Base-by-base conservation (phyloP, 2,797 vertebrate species). In the Florisuga fusca region DNA sequence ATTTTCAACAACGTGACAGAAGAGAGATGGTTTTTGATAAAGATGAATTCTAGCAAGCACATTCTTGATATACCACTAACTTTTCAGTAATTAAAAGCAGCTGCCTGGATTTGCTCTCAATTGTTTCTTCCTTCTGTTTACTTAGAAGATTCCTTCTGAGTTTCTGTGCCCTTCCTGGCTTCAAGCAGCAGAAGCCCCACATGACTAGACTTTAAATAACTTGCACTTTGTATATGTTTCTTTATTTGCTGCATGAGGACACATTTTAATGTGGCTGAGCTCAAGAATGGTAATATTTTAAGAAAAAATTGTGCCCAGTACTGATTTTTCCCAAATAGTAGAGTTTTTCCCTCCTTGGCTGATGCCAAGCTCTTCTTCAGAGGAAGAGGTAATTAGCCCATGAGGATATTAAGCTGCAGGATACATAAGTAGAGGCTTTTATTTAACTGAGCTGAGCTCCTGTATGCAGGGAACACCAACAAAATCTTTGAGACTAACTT, bases 181-280 rank as follows among this genome's bases (percentile, higher is more conserved):
- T 79, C 75, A 87, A 85, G 95, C 91, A 97, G 96, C 93, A 97
- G 97, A 96, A 97, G 89, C 85, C 95, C 31, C 7, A 90, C 64
- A 46, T 94, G 90, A 96, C 94, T 91, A 96, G 90, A 90, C 46
- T 91, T 82, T 50, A 93, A 90, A 73, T 94, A 95, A 95, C 91
- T 96, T 98, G 98, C 97, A 97, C 97, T 97, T 98, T 96, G 92
- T 97, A 95, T 73, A 55, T 59, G 12, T 89, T 96, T 89, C 91
- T 95, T 94, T 86, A 33, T 95, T 92, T 97, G 94, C 94, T 97
- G 96, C 95, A 83, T 96, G 95, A 96, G 93, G 91, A 93, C 89
- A 87, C 94, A 97, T 96, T 86, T 94, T 95, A 97, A 96, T 89
- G 69, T 81, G 81, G 96, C 45, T 88, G 88, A 84, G 82, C 50